Evolutionary conservation across 2,797 vertebrate genomes (phyloP).

Genomic region (Gallinago stenura): DNA sequence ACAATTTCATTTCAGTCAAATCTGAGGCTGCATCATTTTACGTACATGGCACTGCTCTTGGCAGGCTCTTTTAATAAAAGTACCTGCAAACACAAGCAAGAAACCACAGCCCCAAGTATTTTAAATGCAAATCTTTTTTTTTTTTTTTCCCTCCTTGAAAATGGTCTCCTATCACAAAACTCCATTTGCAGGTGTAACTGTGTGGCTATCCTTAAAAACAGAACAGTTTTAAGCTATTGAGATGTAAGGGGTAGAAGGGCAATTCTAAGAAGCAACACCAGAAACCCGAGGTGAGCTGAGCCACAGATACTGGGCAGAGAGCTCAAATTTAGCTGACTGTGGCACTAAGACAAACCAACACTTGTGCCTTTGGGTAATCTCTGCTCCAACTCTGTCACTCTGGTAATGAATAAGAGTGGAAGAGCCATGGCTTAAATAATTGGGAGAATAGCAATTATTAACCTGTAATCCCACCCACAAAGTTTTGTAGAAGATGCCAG

Average conservation of each 20-base stretch:
- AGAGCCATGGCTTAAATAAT: background rate
- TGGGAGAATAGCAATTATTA: background rate
- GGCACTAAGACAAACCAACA: slow-evolving; percentile 22
- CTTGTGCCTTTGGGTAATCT: background rate
- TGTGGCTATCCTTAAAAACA: background rate
- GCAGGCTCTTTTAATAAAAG: background rate
- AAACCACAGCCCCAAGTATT: background rate
- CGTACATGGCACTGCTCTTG: background rate
- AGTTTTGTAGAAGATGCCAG: background rate
- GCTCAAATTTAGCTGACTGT: slow-evolving; percentile 60
- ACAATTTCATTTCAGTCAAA: background rate
- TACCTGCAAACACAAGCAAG: background rate
- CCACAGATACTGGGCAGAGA: slow-evolving; percentile 11
- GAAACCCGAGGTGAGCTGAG: slow-evolving; percentile 29
- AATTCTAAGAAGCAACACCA: background rate
- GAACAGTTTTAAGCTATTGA: background rate
- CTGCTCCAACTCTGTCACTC: background rate
- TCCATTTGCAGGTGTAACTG: background rate
- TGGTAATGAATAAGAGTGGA: background rate
- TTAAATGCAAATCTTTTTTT: background rate
- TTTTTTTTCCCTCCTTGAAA: background rate
- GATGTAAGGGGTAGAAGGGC: background rate
- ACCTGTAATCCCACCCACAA: background rate
- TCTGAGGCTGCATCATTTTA: background rate
- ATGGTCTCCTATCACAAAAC: background rate